Evolutionary conservation across 2,888 invertebrate genomes (phyloP).

Genomic region (Tachina grossa): DNA sequence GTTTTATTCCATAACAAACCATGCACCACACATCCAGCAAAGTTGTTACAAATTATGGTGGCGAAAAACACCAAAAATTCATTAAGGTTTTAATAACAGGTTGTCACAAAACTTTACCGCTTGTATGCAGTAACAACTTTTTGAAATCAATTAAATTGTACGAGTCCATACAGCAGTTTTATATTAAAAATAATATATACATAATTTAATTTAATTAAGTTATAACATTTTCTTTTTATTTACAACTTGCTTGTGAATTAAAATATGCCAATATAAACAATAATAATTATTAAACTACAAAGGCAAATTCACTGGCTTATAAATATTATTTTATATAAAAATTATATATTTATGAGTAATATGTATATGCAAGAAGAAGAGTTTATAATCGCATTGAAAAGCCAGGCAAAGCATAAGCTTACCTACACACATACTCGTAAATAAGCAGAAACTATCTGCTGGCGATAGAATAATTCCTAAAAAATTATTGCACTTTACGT

Average conservation of each 20-base stretch:
- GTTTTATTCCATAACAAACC: not conserved
- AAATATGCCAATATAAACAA: slow-evolving; percentile 9
- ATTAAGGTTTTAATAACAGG: slow-evolving; percentile 46
- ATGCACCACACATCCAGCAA: slow-evolving; percentile 1
- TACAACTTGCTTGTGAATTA: not conserved
- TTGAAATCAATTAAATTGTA: slow-evolving; percentile 24
- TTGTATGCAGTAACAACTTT: not conserved
- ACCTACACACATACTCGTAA: not conserved
- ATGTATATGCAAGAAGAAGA: not conserved
- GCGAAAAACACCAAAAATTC: slow-evolving; percentile 45
- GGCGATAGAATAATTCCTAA: slow-evolving; percentile 20
- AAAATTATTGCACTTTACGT: slow-evolving; percentile 41
- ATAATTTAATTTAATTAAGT: slow-evolving; percentile 22
- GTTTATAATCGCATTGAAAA: slow-evolving; percentile 22
- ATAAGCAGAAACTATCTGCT: slow-evolving; percentile 12
- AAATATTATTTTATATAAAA: too few relatives aligned
- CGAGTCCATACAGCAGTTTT: not conserved
- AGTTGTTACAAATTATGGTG: slow-evolving; percentile 20
- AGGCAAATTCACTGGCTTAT: not conserved
- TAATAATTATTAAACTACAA: not conserved
- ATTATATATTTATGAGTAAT: not conserved
- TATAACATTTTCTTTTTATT: not conserved
- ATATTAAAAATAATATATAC: not conserved
- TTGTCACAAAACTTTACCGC: slow-evolving; percentile 47
- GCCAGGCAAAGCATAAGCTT: not conserved